Base-by-base conservation (phyloP, 2,113 vertebrate genomes). In the Oceanites oceanicus region DNA sequence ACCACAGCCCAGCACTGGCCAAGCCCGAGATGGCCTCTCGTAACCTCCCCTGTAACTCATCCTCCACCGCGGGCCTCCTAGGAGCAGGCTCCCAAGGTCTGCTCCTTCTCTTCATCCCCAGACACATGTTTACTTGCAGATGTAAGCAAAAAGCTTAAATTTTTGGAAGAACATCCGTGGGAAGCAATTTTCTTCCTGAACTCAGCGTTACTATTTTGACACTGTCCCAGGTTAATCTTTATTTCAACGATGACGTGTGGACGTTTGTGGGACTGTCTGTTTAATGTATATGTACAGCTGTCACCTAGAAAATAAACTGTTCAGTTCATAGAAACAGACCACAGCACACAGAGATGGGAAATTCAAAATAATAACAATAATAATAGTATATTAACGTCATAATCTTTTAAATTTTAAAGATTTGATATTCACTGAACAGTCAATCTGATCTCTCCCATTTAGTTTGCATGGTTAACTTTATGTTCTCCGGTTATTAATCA, bases 61-160 rank as follows among this genome's bases (percentile, higher is more conserved):
- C 58, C 58, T 94, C 40, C 22, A 23, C 66, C 2, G 0, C 0
- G 1, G 56, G 52, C 66, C 78, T 92, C 71, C 27, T 8, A 34
- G 49, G 61, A 94, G 34, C 81, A 85, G 73, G 29, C 70, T 94
- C 88, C 52, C 92, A 44, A 90, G 66, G 58, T 94, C 94, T 95
- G 94, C 96, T 91, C 89, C 92, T 97, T 95, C 91, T 97, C 94
- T 96, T 70, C 77, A 0, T 78, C 76, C 56, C 80, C 88, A 93
- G 96, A 96, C 95, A 93, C 80, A 61, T 96, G 95, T 97, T 97
- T 95, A 94, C 94, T 97, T 95, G 84, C 95, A 95, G 84, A 96
- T 88, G 83, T 97, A 94, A 97, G 94, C 93, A 91, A 70, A 97
- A 94, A 73, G 71, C 59, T 88, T 90, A 34, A 30, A 25, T 70